A percentile compares a stretch with the other conserved stretches of the same genome.
These are phyloP conservation scores for Ctenopoma multispine DNA, from an alignment of 2,797 vertebrate genomes.

Conservation along the genomic window DNA sequence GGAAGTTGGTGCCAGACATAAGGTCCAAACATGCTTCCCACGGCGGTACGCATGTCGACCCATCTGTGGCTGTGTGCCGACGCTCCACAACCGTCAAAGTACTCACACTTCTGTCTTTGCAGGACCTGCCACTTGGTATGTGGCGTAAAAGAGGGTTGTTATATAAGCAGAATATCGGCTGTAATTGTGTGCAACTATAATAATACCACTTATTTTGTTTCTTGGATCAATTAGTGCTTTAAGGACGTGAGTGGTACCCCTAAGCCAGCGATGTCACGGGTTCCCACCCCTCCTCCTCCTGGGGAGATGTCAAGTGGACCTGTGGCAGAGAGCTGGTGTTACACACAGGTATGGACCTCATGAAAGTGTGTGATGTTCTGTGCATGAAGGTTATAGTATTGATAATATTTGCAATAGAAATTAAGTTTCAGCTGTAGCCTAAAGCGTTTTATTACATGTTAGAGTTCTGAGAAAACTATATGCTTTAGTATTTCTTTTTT, in stretches of 20 bases:
- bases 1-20: too few species aligned
- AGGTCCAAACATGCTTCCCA: too few species aligned
- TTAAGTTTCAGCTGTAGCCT: neutral
- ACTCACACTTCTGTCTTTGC: too few species aligned
- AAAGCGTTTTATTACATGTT: neutral
- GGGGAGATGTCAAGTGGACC: conserved; percentile 96
- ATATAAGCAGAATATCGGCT: neutral
- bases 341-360: conserved; percentile 90
- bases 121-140: too few species aligned
- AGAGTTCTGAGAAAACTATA: neutral
- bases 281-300: conserved; percentile 93
- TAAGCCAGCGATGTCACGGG: conserved; percentile 92
- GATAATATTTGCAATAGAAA: neutral
- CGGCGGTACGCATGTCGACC: too few species aligned
- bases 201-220: conserved; percentile 23
- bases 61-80: too few species aligned
- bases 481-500: neutral
- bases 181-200: conserved; percentile 29
- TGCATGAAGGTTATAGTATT: neutral
- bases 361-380: neutral
- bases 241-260: conserved; percentile 72
- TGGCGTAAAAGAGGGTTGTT: neutral
- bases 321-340: conserved; percentile 99
- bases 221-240: conserved; percentile 71
- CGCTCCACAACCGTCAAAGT: too few species aligned